Percentiles rank a stretch among this genome's conserved stretches.
phyloP scores from a whole-genome alignment of 2,888 invertebrate species.

The Chalcis sispes region DNA sequence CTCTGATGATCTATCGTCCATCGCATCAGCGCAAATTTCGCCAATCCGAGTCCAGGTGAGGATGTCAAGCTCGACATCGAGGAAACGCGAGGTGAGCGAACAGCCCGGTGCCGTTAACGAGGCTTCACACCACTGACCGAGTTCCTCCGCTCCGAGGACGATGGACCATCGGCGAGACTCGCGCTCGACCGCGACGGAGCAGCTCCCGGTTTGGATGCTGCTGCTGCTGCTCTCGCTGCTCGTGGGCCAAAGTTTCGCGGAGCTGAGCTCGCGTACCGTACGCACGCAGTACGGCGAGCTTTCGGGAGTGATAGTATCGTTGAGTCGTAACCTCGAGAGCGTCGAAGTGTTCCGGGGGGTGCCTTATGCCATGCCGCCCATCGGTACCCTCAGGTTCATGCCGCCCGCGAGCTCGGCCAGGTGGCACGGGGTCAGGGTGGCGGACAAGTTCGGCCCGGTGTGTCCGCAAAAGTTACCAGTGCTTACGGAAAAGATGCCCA shows the following conservation, averaged over 20 bases:
- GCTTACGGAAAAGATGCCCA: slow-evolving; percentile 91
- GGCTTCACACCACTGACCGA: no score
- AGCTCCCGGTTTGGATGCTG: not conserved
- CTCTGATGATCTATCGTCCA: no score
- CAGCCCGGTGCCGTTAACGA: no score
- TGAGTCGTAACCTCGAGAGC: slow-evolving; percentile 86
- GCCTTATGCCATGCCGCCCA: slow-evolving; percentile 95
- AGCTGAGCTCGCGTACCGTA: slow-evolving; percentile 87
- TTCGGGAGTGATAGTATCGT: slow-evolving; percentile 89
- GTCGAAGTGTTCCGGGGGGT: slow-evolving; percentile 96
- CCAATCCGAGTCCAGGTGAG: no score
- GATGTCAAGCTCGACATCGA: no score
- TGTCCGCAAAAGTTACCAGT: slow-evolving; percentile 95
- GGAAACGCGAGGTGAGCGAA: not conserved
- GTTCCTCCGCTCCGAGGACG: not conserved
- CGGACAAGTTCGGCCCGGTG: slow-evolving; percentile 91
- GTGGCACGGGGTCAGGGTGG: slow-evolving; percentile 93
- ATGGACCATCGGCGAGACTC: not conserved
- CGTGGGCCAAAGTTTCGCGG: slow-evolving; percentile 39
- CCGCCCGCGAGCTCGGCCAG: slow-evolving; percentile 95
- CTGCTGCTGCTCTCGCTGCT: slow-evolving; percentile 18
- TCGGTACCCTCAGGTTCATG: slow-evolving; percentile 94
- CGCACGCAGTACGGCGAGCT: slow-evolving; percentile 93
- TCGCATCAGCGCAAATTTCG: no score
- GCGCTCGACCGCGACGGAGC: not conserved